Percentiles rank a stretch among this genome's conserved stretches.
Evolutionary conservation across 1,140 invertebrate species (phyloP).

Genomic region (Oscheius sp.): DNA sequence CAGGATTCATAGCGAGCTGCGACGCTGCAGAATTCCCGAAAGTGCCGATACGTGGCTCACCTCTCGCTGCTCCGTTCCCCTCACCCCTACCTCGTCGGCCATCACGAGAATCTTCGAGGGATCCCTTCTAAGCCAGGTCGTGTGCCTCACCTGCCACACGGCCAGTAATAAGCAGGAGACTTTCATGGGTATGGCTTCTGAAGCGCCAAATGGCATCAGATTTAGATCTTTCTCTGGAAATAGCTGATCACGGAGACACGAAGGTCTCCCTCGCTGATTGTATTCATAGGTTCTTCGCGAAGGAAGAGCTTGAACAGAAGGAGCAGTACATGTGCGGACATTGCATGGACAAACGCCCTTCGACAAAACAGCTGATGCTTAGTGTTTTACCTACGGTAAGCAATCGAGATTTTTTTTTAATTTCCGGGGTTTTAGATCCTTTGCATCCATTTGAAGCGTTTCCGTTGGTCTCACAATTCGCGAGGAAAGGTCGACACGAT

Average conservation of each 20-base stretch:
- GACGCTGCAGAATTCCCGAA: constrained; percentile 29
- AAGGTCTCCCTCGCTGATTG: constrained; percentile 17
- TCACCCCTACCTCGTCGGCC: constrained; percentile 4
- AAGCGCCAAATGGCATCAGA: not conserved
- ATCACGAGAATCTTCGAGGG: constrained; percentile 30
- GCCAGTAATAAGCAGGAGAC: constrained; percentile 32
- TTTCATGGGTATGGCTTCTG: constrained; percentile 23
- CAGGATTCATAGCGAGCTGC: constrained; percentile 17
- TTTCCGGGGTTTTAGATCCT: constrained; percentile 7
- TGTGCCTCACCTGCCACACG: constrained; percentile 22
- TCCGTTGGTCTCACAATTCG: constrained; percentile 11
- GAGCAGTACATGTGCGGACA: constrained; percentile 31
- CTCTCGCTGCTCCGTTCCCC: not conserved
- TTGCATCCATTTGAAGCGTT: constrained; percentile 35
- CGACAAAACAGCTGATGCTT: constrained; percentile 34
- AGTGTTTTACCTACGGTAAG: constrained; percentile 20
- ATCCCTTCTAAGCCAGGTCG: constrained; percentile 13
- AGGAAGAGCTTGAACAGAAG: constrained; percentile 27
- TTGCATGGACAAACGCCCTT: constrained; percentile 29
- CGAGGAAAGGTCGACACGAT: constrained; percentile 26
- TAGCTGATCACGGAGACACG: not conserved
- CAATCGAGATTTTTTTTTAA: not conserved
- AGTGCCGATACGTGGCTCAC: constrained; percentile 4
- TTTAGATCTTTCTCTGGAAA: constrained; percentile 5
- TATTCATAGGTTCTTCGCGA: constrained; percentile 16